phyloP scores from a whole-genome alignment of 2,113 vertebrate genomes.

The Isichthys henryi region DNA sequence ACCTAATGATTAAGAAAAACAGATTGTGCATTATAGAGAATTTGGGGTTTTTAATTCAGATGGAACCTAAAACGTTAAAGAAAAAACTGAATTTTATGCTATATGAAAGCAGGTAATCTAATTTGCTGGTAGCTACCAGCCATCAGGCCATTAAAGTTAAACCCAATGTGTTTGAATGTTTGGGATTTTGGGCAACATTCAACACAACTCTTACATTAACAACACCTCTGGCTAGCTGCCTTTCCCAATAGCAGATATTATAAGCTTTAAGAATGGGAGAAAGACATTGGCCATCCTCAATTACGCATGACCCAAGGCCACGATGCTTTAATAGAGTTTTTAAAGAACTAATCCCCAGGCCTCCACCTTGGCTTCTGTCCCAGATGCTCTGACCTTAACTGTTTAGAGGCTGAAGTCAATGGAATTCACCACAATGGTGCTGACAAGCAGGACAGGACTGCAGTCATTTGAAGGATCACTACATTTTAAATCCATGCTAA shows the following conservation, averaged over 20 bases:
- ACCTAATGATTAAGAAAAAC: constrained; percentile 14
- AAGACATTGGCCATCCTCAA: not conserved
- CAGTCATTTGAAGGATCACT: not conserved
- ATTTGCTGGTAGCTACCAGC: not conserved
- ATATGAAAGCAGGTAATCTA: not conserved
- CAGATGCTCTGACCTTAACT: not conserved
- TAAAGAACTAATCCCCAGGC: not conserved
- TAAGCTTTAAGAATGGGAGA: not conserved
- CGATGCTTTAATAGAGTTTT: not conserved
- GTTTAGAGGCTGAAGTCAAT: not conserved
- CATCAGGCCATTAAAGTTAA: not conserved
- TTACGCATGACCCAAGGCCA: constrained; percentile 5
- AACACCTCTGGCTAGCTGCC: not conserved
- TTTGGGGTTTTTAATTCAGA: constrained; percentile 15
- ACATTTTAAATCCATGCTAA: not conserved
- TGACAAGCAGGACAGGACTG: not conserved
- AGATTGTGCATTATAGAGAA: constrained; percentile 3
- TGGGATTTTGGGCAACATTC: not conserved
- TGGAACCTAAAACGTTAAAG: constrained; percentile 19
- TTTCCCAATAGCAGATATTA: not conserved
- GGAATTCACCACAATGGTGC: not conserved
- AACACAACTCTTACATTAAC: not conserved
- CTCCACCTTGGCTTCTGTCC: not conserved
- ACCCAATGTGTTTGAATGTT: not conserved
- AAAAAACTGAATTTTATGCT: not conserved